phyloP scores from a whole-genome alignment of 2,797 vertebrate species.

The Anolis apletophallus region DNA sequence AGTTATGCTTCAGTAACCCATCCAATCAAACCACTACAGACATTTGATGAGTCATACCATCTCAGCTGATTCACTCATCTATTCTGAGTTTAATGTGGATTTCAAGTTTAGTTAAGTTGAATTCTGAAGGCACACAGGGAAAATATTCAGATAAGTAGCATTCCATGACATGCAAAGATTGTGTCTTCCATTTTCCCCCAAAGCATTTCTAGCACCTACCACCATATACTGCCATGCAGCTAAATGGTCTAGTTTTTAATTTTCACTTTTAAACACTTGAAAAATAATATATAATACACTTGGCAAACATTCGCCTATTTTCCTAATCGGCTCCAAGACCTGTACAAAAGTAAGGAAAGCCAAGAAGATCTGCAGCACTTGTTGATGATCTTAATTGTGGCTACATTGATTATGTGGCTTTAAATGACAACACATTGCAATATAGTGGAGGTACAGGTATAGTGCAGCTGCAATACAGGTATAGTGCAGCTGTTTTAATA shows the following conservation, averaged over 20 bases:
- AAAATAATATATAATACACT: background rate
- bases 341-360: background rate
- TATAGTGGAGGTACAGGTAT: background rate
- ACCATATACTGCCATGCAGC: background rate
- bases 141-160: slow-evolving; percentile 52
- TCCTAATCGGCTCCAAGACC: background rate
- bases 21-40: slow-evolving; percentile 36
- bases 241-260: slow-evolving; percentile 18
- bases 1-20: background rate
- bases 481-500: too few relatives aligned
- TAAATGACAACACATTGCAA: background rate
- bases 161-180: slow-evolving; percentile 31
- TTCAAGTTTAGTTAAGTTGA: slow-evolving; percentile 37
- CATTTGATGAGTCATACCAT: slow-evolving; percentile 57
- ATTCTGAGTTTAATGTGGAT: slow-evolving; percentile 29
- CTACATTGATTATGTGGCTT: background rate
- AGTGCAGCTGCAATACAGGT: too few relatives aligned
- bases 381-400: background rate
- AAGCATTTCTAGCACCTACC: slow-evolving; percentile 45
- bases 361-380: background rate
- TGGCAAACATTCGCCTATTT: background rate
- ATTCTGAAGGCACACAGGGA: slow-evolving; percentile 31
- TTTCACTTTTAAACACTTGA: slow-evolving; percentile 32
- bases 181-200: slow-evolving; percentile 18
- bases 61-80: slow-evolving; percentile 38